Evolutionary conservation across 64 coral and sea anemone genomes (phyloP).

Genomic region (Actinia equina): DNA sequence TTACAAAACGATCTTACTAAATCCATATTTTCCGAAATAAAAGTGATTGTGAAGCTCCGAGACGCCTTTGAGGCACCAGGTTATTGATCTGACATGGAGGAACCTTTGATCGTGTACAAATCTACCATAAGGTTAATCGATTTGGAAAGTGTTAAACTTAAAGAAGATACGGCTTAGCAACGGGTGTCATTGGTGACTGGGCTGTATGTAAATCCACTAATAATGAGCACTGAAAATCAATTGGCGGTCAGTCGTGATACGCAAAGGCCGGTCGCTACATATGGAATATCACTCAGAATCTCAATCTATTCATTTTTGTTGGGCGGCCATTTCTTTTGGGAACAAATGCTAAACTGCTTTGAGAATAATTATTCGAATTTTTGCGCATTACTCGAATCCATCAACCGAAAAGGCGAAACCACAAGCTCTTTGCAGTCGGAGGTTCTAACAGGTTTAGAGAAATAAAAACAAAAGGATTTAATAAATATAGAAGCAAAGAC

Average conservation of each 20-base stretch:
- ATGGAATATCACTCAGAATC: background rate
- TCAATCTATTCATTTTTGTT: background rate
- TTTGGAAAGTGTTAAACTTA: slow-evolving; percentile 14
- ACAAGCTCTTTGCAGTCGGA: background rate
- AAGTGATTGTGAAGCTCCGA: background rate
- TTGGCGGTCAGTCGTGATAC: background rate
- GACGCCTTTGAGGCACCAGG: background rate
- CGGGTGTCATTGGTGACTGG: background rate
- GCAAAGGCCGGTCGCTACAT: background rate
- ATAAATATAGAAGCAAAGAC: background rate
- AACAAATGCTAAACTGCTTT: background rate
- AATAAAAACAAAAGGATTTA: background rate
- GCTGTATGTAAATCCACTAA: background rate
- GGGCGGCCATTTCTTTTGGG: background rate
- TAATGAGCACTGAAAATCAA: background rate
- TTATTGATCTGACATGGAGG: slow-evolving; percentile 4
- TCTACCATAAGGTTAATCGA: slow-evolving; percentile 11
- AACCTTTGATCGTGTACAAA: background rate
- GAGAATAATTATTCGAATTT: background rate
- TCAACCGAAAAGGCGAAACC: background rate
- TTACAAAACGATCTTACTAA: background rate
- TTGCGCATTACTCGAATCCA: background rate
- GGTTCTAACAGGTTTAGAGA: background rate
- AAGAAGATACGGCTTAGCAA: slow-evolving; percentile 5
- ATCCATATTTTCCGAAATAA: background rate